Evolutionary conservation across 2,113 vertebrate species (phyloP), one percentile per base, ranked within the genome.

Genomic region (Paramisgurnus dabryanus): DNA sequence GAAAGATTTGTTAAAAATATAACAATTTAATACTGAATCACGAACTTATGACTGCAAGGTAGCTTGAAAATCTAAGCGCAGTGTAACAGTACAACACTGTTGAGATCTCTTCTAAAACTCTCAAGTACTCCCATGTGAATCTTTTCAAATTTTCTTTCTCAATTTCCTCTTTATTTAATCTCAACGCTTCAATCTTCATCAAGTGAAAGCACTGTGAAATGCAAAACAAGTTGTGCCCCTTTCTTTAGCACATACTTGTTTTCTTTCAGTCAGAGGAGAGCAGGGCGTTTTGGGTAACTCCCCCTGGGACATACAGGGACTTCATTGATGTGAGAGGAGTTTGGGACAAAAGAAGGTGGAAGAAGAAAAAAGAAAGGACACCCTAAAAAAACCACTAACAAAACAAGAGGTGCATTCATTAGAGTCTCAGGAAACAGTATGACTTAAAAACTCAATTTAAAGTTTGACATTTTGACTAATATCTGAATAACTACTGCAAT

Each of bases 221-320:
- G 58, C 27, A 76, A 80, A 74, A 75, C 22, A 55, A 53, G 58
- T 64, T 5, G 12, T 47, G 10, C 43, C 66, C n/a, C 75, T 22
- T 69, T 34, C 22, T 80, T 64, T 71, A 60, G 50, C 12, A 7
- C 78, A 67, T 57, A 63, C 78, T 80, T 80, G 66, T 66, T 61
- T 72, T 72, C 57, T 61, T 80, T 72, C 67, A 77, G 61, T 72
- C 34, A 3, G 65, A 41, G 1, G 41, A 78, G 58, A 43, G 69
- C n/a, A 34, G 4, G 4, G 70, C 27, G 58, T 43, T 71, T 49
- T 69, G 67, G 17, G 40, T 18, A 57, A 61, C 43, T 8, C 5
- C 67, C 45, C 47, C 69, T 15, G 49, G 18, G 69, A 71, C 69
- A 70, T 41, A 67, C 69, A 75, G 67, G 55, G 7, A 10, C 63